A percentile compares a stretch with the other conserved stretches of the same genome.
Conservation (phyloP, 2,113 vertebrate species). For the Alces alces region DNA sequence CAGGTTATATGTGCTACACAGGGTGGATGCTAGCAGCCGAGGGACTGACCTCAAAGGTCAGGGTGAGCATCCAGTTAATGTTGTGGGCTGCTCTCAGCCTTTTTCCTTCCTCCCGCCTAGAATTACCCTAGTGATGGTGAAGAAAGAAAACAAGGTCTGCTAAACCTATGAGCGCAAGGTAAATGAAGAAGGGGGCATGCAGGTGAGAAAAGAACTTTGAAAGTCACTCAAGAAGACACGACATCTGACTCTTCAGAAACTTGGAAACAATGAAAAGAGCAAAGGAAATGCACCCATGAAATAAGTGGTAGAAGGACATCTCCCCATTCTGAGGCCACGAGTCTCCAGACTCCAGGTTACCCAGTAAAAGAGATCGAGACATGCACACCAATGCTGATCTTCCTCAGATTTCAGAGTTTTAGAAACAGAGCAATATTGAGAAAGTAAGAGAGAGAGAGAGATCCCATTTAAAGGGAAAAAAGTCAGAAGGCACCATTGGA, state of each 20-base stretch:
- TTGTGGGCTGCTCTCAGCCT: neutral
- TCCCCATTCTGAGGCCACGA: neutral
- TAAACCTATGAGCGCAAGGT: neutral
- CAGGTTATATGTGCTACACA: neutral
- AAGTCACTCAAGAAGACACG: neutral
- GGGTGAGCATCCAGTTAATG: neutral
- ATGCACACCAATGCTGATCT: neutral
- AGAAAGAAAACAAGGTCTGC: neutral
- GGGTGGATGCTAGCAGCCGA: neutral
- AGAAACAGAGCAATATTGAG: neutral
- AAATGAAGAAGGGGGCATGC: neutral
- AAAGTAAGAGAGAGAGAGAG: neutral
- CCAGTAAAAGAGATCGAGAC: rapidly evolving
- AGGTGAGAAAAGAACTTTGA: neutral
- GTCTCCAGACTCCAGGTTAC: no score
- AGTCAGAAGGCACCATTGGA: neutral
- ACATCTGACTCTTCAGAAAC: neutral
- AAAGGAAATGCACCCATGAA: neutral
- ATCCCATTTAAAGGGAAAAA: neutral
- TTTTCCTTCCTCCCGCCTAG: neutral
- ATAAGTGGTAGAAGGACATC: neutral
- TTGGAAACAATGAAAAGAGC: neutral
- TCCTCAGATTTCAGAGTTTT: neutral
- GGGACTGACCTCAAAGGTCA: neutral
- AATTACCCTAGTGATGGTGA: neutral